phyloP scores from a whole-genome alignment of 2,113 vertebrate genomes.

The Heloderma charlesbogerti region DNA sequence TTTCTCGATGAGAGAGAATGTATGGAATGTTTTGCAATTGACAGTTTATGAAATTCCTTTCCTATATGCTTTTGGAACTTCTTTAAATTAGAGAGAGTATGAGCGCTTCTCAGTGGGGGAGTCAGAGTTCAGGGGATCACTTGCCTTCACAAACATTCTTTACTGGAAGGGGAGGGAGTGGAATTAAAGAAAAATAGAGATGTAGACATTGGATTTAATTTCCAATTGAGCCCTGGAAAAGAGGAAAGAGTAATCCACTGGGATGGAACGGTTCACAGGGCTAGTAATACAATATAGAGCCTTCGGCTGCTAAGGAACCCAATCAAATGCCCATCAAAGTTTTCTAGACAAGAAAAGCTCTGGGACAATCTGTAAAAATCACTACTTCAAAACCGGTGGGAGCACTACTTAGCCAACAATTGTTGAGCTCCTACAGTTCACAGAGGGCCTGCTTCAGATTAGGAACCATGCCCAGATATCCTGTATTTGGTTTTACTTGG shows the following conservation, averaged over 20 bases:
- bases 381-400: slow-evolving; percentile 67
- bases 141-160: slow-evolving; percentile 73
- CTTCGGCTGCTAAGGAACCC: slow-evolving; percentile 10
- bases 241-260: slow-evolving; percentile 46
- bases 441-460: slow-evolving; percentile 12
- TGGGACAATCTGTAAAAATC: slow-evolving; percentile 53
- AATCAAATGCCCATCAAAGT: slow-evolving; percentile 5
- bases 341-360: slow-evolving; percentile 48
- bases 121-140: slow-evolving; percentile 62
- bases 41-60: slow-evolving; percentile 78
- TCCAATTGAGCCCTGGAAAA: slow-evolving; percentile 27
- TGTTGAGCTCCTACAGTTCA: slow-evolving; percentile 19
- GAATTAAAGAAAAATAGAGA: slow-evolving; percentile 69
- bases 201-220: slow-evolving; percentile 70
- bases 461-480: slow-evolving; percentile 27
- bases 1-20: slow-evolving; percentile 76
- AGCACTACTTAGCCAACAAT: slow-evolving; percentile 55
- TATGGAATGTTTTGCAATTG: slow-evolving; percentile 79
- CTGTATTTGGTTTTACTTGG: slow-evolving; percentile 1
- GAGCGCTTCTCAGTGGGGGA: slow-evolving; percentile 72
- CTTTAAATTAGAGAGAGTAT: slow-evolving; percentile 59
- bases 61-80: slow-evolving; percentile 74
- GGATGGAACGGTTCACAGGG: slow-evolving; percentile 29
- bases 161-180: slow-evolving; percentile 29
- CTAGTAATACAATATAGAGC: slow-evolving; percentile 41